These are phyloP conservation scores for Passerculus sandwichensis DNA, from an alignment of 2,797 vertebrate genomes.

Conservation along the genomic window DNA sequence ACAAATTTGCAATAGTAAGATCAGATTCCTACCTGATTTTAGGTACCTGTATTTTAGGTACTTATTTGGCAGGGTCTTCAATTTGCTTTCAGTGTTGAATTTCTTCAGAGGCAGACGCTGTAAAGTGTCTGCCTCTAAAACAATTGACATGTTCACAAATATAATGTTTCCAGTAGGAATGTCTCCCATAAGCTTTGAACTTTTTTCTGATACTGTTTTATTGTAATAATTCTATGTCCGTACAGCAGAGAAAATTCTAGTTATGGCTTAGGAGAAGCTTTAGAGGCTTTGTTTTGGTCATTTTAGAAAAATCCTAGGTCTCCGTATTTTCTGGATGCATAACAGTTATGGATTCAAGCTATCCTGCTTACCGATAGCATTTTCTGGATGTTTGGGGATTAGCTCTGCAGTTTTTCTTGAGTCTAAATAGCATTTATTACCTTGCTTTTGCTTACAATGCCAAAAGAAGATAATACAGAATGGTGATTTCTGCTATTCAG, in stretches of 20 bases:
- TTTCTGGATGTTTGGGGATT: background rate
- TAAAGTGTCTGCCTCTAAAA: background rate
- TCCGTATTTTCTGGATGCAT: background rate
- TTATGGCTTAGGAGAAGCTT: background rate
- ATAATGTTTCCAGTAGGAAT: background rate
- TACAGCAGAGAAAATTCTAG: background rate
- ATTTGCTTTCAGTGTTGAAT: background rate
- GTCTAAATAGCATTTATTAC: background rate
- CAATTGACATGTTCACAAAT: background rate
- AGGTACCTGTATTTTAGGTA: background rate
- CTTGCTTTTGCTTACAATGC: background rate
- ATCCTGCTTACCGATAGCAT: background rate
- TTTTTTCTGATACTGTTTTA: background rate
- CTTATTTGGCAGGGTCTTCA: background rate
- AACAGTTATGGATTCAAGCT: background rate
- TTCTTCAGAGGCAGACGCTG: background rate
- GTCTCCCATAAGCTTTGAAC: background rate
- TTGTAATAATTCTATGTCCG: background rate
- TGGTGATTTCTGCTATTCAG: background rate
- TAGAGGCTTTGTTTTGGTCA: background rate
- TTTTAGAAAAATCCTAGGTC: background rate
- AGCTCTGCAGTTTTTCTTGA: background rate
- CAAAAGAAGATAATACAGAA: background rate
- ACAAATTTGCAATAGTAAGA: background rate
- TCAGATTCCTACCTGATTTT: background rate